Base-by-base conservation (phyloP, 2,797 vertebrate species). In the Perodicticus potto region DNA sequence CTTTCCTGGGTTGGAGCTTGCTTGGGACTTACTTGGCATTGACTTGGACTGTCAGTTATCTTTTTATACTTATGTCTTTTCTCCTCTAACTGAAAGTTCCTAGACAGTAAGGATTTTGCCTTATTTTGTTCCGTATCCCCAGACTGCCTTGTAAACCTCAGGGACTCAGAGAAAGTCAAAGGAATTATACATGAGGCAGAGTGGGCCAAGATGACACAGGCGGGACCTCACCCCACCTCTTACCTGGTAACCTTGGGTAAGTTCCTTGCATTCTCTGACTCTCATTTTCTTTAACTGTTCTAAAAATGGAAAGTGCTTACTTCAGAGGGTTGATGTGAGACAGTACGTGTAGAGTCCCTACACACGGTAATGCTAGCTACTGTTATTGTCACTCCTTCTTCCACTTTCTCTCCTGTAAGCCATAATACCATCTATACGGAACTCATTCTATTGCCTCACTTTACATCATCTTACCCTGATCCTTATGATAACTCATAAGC, bases 181-280 rank as follows among this genome's bases (percentile, higher is more conserved):
- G 12, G 19, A 57, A 22, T 37, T 25, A 1, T 3, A 2, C 29
- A 12, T 1, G 17, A 80, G 77, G n/a, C 37, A 1, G 43, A 49
- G 17, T 14, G 85, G 12, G 7, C 14, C 3, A 2, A 32, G 45
- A 69, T 19, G 23, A 37, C 55, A 29, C 13, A 3, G 61, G 37
- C 25, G 59, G 88, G 65, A 34, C 40, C 55, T 65, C 49, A 37
- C 40, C 20, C n/a, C 7, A 1, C 22, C 16, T 45, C 8, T 27
- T 73, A 45, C 19, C 32, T 76, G 22, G 49, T 63, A 4, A n/a
- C 25, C 59, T 43, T 63, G 43, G 22, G 27, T 49, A 10, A 72
- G 23, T 91, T 32, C 55, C 32, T 84, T 77, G 32, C 40, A 84
- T 95, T 93, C 85, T 90, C 23, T 27, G 13, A 61, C 40, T 67